Evolutionary conservation across 2,113 vertebrate species (phyloP), one percentile per base, ranked within the genome.

Genomic region (Festucalex cinctus): DNA sequence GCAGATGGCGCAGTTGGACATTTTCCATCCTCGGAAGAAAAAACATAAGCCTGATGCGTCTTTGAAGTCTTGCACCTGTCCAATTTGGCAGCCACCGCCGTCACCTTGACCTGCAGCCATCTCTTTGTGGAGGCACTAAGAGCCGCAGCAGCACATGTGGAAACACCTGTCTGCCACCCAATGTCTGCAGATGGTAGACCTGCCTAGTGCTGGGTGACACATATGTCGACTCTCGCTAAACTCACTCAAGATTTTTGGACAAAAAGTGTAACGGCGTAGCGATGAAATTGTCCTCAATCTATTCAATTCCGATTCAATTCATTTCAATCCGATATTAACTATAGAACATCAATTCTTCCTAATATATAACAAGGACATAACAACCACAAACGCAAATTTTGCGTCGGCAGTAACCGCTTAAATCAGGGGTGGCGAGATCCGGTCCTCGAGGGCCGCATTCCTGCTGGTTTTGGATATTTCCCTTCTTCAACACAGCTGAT

Each of bases 1-100:
- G 60, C 60, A 62, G 60, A 62, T 62, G 60, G 60, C 60, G 39
- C 39, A 13, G 12, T 39, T 43, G 60, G 60, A 62, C 39, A 44
- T 43, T 17, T 62, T 62, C 60, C 60, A 43, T 24, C 39, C 37
- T 62, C 37, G 24, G 37, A 43, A 39, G 60, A 61, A 32, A 22
- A 62, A 62, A 62, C 22, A 62, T 26, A 44, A 17, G 36, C 60
- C 41, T 62, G 60, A 62, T 62, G 36, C n/a, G 39, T 62, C 39
- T 62, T 62, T 62, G 39, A 43, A 43, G 22, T 26, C n/a, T 8
- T 10, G 60, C 60, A 44, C 60, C 37, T 44, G 60, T 62, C 39
- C 39, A 24, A 43, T 26, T 62, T 62, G 60, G 37, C 57, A 36
- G 57, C 9, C 13, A 5, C 32, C 32, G 9, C 39, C 22, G 13